Percentiles rank a stretch among this genome's conserved stretches.
Conservation (phyloP, 2,113 vertebrate genomes). For the Sebastes fasciatus region DNA sequence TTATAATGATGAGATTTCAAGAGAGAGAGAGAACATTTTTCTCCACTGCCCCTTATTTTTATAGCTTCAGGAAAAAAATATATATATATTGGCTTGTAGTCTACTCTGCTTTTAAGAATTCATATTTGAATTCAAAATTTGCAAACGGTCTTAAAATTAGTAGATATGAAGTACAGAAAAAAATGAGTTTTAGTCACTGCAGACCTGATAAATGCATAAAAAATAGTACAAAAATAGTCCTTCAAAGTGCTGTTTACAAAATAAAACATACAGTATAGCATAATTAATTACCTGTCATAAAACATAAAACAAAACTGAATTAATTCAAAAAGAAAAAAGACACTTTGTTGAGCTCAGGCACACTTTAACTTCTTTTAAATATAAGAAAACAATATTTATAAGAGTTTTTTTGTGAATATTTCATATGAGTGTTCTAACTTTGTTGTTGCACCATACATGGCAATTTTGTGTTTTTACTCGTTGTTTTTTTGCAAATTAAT, state of each 20-base stretch:
- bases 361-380: no score
- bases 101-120: background rate
- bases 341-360: no score
- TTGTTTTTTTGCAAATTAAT: background rate
- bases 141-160: background rate
- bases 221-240: background rate
- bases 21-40: background rate
- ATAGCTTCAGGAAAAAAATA: background rate
- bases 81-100: background rate
- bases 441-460: no score
- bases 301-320: background rate
- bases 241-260: background rate
- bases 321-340: no score
- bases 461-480: background rate
- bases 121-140: background rate
- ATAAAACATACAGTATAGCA: background rate
- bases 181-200: background rate
- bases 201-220: background rate
- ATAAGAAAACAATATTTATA: no score
- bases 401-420: background rate
- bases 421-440: background rate
- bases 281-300: background rate
- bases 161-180: background rate
- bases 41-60: background rate
- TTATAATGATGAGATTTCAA: background rate